Evolutionary conservation across 1,140 invertebrate genomes (phyloP).

Genomic region (Riptortus pedestris): DNA sequence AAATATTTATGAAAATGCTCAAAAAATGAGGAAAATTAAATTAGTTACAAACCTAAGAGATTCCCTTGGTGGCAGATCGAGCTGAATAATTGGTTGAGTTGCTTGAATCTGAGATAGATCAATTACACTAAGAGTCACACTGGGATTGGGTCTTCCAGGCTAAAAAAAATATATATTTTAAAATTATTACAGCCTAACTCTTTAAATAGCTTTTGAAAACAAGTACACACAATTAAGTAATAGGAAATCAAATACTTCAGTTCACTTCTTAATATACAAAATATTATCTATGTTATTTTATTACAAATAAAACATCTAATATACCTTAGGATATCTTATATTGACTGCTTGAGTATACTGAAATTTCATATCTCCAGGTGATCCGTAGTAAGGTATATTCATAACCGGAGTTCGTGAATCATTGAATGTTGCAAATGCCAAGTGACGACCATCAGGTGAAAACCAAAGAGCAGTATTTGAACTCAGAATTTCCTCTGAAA

Average conservation of each 20-base stretch:
- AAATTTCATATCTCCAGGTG: constrained; percentile 48
- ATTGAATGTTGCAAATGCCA: constrained; percentile 77
- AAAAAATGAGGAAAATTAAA: too few species aligned
- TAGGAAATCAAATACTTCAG: too few species aligned
- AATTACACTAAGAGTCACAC: constrained; percentile 54
- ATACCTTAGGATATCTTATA: constrained; percentile 78
- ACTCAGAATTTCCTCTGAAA: constrained; percentile 80
- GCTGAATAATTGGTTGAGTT: neutral
- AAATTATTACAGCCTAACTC: too few species aligned
- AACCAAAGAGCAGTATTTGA: constrained; percentile 82
- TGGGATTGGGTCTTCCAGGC: constrained; percentile 68
- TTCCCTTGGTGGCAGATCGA: constrained; percentile 18
- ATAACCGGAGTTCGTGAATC: constrained; percentile 57
- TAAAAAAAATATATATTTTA: constrained; percentile 37
- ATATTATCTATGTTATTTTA: too few species aligned
- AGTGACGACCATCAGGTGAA: constrained; percentile 62
- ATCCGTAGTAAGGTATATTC: constrained; percentile 51
- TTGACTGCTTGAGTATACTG: constrained; percentile 56
- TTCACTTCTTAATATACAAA: too few species aligned
- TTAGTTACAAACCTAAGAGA: constrained; percentile 19
- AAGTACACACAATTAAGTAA: too few species aligned
- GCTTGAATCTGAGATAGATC: constrained; percentile 39
- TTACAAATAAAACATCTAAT: too few species aligned
- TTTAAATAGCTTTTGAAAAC: too few species aligned
- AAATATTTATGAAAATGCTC: too few species aligned